Conservation (phyloP, 2,888 invertebrate genomes). For the Melolontha melolontha region DNA sequence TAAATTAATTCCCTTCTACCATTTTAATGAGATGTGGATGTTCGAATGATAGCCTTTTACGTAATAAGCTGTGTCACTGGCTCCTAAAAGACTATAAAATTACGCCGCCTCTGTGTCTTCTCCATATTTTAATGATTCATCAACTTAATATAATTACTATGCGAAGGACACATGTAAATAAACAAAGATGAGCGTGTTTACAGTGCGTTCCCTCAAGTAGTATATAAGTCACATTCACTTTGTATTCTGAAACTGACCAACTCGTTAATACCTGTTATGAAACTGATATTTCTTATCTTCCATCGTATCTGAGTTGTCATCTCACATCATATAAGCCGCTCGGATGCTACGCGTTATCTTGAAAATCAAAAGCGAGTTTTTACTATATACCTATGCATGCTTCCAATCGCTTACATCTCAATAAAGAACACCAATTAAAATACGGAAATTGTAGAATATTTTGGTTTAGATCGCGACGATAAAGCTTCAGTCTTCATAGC, state of each 20-base stretch:
- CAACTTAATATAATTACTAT: slow-evolving; percentile 2
- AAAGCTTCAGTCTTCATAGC: background rate
- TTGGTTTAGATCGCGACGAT: slow-evolving; percentile 8
- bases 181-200: background rate
- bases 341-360: slow-evolving; percentile 36
- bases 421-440: slow-evolving; percentile 28
- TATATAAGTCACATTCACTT: slow-evolving; percentile 23
- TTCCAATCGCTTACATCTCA: slow-evolving; percentile 24
- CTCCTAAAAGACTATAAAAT: background rate
- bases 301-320: slow-evolving; percentile 47
- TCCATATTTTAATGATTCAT: slow-evolving; percentile 10
- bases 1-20: too few relatives aligned
- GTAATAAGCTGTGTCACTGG: background rate
- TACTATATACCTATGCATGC: slow-evolving; percentile 19
- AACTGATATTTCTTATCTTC: slow-evolving; percentile 49
- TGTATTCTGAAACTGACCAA: slow-evolving; percentile 44
- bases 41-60: background rate
- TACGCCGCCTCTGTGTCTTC: slow-evolving; percentile 1
- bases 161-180: slow-evolving; percentile 4
- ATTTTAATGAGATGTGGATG: too few relatives aligned
- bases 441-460: slow-evolving; percentile 3
- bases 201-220: background rate
- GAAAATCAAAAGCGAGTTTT: slow-evolving; percentile 42
- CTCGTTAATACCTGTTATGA: slow-evolving; percentile 43
- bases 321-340: slow-evolving; percentile 49